Conservation (phyloP, 1,140 invertebrate species). For the Andrena cerasifolii region DNA sequence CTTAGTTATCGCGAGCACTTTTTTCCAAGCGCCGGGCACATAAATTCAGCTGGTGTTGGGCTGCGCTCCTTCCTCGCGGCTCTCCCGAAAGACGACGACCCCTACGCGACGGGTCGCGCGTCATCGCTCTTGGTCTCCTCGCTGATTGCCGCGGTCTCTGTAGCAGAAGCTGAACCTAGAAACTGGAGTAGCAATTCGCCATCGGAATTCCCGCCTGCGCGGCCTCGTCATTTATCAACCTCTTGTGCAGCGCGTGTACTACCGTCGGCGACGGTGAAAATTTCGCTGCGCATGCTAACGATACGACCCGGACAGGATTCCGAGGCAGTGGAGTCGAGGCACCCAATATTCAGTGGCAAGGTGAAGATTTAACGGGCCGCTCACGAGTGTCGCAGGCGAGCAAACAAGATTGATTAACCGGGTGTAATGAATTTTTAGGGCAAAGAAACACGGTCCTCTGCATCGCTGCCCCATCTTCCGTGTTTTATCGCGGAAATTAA, state of each 20-base stretch:
- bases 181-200: conserved; percentile 22
- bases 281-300: no score
- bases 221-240: conserved; percentile 15
- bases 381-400: no score
- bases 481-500: conserved; percentile 45
- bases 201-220: not conserved
- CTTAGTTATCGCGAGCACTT: no score
- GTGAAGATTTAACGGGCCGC: conserved; percentile 42
- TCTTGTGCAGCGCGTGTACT: no score
- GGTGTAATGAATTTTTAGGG: conserved; percentile 49
- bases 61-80: no score
- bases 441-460: not conserved
- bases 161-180: not conserved
- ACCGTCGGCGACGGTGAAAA: no score
- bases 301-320: no score
- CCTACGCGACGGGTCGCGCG: no score
- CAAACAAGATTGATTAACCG: conserved; percentile 32
- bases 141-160: not conserved
- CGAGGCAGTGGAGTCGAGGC: no score
- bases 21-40: no score
- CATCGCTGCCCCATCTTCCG: conserved; percentile 3
- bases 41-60: no score
- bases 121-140: conserved; percentile 42
- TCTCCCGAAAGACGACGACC: no score
- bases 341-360: not conserved